Evolutionary conservation across 2,888 invertebrate genomes (phyloP), one percentile per base, ranked within the genome.

Genomic region (Pediacus dermestoides): DNA sequence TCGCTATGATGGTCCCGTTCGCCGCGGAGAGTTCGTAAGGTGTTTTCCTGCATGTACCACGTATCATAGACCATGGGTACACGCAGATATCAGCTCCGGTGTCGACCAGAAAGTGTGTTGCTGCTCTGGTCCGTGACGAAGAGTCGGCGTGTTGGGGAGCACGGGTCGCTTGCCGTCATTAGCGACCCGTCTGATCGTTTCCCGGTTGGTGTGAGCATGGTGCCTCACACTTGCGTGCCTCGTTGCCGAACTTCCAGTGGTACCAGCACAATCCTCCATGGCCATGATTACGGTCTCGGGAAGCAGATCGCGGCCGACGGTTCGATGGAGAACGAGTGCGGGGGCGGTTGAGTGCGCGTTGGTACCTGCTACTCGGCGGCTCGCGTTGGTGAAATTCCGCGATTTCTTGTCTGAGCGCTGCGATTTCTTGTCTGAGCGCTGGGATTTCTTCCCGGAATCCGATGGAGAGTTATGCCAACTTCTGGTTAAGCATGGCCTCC

Each of bases 51-150:
- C 21, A 18, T 18, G 21, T 7, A 6, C 21, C 21, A n/a, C 6
- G 21, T 7, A 18, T n/a, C 21, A 18, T 18, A 7, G 21, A 7
- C 21, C 21, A 7, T 6, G 21, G 21, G 21, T 18, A 18, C 21
- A 18, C 21, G 21, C 21, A 18, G 21, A 18, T 6, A 18, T 18
- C 21, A n/a, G 21, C 21, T 18, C 21, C 21, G n/a, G 21, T 18
- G 21, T 18, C 21, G n/a, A 18, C n/a, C 6, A 18, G 21, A 18
- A 18, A 18, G 21, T 18, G 21, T 18, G 6, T 18, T 18, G 21
- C 6, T 18, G 21, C 6, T n/a, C 6, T 18, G 21, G 21, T 18
- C 21, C 6, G 21, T 18, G 21, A 18, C n/a, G 21, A 18, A 18
- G 21, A 18, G 21, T 6, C 21, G 21, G 21, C 21, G 21, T 18